Conservation (phyloP, 92 coral and sea anemone genomes). For the Paragorgia papillata region DNA sequence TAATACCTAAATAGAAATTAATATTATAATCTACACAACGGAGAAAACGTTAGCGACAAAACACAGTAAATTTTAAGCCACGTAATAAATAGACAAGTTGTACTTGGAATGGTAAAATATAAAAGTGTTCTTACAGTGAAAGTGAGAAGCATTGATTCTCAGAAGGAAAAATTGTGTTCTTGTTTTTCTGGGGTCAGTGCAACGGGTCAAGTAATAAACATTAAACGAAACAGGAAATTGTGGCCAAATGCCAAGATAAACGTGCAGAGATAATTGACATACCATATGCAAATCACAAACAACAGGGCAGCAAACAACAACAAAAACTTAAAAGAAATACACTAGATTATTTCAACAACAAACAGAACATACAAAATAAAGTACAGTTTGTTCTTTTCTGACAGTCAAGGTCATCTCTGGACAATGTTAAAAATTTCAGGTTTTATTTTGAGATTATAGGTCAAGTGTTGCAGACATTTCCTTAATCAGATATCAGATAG, state of each 20-base stretch:
- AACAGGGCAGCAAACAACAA: too few relatives aligned
- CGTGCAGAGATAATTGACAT: background rate
- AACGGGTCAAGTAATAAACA: background rate
- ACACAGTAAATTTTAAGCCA: too few relatives aligned
- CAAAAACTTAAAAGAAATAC: too few relatives aligned
- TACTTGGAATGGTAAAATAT: too few relatives aligned
- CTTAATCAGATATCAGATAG: slow-evolving; percentile 5
- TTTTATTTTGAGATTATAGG: background rate
- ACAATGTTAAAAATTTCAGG: background rate
- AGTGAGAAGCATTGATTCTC: background rate
- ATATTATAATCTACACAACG: too few relatives aligned
- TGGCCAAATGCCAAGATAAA: background rate
- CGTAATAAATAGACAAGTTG: too few relatives aligned
- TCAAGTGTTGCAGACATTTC: slow-evolving; percentile 13
- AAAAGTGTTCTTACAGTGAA: background rate
- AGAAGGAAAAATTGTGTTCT: background rate
- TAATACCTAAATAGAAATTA: too few relatives aligned
- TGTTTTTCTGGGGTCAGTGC: background rate
- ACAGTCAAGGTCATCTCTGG: too few relatives aligned
- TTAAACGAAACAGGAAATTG: slow-evolving; percentile 8
- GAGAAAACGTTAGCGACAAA: too few relatives aligned
- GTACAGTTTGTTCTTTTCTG: too few relatives aligned
- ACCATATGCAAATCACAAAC: slow-evolving; percentile 11
- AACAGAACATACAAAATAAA: too few relatives aligned
- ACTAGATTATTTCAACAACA: too few relatives aligned